Percentiles rank a stretch among this genome's conserved stretches.
phyloP scores from a whole-genome alignment of 2,797 vertebrate species.

The Benthosema pterotum region DNA sequence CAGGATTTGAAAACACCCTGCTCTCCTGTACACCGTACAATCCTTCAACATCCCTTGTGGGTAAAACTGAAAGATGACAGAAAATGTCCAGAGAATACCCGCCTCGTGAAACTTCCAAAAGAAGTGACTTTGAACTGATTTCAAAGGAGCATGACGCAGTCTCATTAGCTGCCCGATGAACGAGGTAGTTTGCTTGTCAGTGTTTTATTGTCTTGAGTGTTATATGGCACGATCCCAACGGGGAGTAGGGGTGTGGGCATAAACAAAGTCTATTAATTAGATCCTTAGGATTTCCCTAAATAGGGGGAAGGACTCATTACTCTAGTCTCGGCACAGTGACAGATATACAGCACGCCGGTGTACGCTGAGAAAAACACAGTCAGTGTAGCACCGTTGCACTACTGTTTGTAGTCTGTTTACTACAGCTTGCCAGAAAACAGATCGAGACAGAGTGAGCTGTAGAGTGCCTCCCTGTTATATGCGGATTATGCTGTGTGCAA shows the following conservation, averaged over 20 bases:
- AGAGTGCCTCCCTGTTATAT: too few species aligned
- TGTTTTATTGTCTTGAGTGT: constrained; percentile 4
- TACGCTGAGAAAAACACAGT: constrained; percentile 13
- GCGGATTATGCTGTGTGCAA: too few species aligned
- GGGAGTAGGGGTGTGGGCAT: constrained; percentile 14
- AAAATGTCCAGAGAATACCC: neutral
- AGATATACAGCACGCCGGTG: too few species aligned
- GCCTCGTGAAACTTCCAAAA: neutral
- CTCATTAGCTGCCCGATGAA: neutral
- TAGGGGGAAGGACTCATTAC: constrained; percentile 11
- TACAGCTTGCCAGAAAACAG: neutral
- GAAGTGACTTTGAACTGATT: constrained; percentile 3
- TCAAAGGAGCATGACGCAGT: constrained; percentile 6
- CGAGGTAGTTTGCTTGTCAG: neutral
- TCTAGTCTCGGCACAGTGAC: constrained; percentile 7
- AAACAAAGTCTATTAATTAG: constrained; percentile 34
- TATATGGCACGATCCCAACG: constrained; percentile 12
- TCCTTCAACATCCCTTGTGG: too few species aligned
- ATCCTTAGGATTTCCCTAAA: constrained; percentile 8
- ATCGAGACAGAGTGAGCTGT: neutral
- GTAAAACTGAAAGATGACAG: neutral
- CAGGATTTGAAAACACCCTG: too few species aligned
- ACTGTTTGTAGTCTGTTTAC: constrained; percentile 5
- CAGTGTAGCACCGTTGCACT: neutral
- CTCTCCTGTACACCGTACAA: too few species aligned